A percentile compares a stretch with the other conserved stretches of the same genome.
Evolutionary conservation across 2,113 vertebrate species (phyloP).

Genomic region (Oophaga pumilio): DNA sequence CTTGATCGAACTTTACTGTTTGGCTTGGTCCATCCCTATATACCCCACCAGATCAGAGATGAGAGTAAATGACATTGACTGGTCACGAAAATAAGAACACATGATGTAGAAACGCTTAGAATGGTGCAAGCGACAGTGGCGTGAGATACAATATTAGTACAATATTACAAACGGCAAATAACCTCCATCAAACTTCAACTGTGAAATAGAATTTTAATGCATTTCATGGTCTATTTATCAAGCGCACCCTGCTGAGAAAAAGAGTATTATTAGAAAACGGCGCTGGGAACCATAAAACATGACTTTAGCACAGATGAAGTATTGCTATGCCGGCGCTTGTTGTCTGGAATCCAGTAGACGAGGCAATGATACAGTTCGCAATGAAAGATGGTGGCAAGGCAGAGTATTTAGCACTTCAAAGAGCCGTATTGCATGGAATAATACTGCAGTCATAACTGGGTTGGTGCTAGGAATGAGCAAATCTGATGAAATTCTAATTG

Average conservation of each 20-base stretch:
- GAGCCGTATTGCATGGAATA: too few species aligned
- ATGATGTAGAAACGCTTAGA: not conserved
- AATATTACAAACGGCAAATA: constrained; percentile 46
- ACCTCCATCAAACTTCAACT: constrained; percentile 40
- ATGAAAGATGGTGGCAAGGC: too few species aligned
- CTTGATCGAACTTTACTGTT: not conserved
- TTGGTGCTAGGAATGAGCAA: too few species aligned
- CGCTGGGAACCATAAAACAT: not conserved
- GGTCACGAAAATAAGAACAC: constrained; percentile 9
- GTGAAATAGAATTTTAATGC: constrained; percentile 53
- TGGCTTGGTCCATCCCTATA: not conserved
- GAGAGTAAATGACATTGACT: constrained; percentile 17
- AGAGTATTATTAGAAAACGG: constrained; percentile 6
- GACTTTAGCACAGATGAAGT: not conserved
- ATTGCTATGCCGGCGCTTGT: too few species aligned
- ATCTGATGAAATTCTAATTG: too few species aligned
- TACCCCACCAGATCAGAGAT: not conserved
- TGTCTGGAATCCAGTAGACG: not conserved
- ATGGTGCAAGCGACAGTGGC: not conserved
- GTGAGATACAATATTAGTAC: constrained; percentile 32
- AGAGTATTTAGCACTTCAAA: too few species aligned
- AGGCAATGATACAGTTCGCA: not conserved
- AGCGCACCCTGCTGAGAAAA: not conserved
- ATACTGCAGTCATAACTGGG: too few species aligned
- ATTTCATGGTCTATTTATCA: constrained; percentile 52